Percentiles rank a stretch among this genome's conserved stretches.
Evolutionary conservation across 1,140 invertebrate genomes (phyloP).

Genomic region (Hestina assimilis): DNA sequence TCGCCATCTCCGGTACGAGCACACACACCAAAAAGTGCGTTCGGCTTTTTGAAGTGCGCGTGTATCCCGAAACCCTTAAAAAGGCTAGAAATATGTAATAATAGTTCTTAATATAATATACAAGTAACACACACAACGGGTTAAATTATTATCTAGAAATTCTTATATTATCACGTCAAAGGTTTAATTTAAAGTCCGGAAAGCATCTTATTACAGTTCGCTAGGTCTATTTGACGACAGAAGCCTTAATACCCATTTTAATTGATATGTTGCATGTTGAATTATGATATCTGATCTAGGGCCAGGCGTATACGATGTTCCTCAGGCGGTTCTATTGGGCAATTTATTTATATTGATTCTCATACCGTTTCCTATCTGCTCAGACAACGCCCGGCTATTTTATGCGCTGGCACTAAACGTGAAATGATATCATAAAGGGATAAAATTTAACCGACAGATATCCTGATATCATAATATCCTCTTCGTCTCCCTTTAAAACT

Average conservation of each 20-base stretch:
- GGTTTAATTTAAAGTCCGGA: not conserved
- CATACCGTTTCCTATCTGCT: conserved; percentile 62
- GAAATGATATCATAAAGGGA: conserved; percentile 55
- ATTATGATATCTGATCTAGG: conserved; percentile 61
- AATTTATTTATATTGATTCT: conserved; percentile 75
- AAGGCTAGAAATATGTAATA: too few relatives aligned
- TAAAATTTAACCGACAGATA: conserved; percentile 46
- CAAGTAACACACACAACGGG: too few relatives aligned
- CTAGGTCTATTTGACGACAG: conserved; percentile 16
- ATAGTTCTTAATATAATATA: too few relatives aligned
- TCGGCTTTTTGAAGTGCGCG: too few relatives aligned
- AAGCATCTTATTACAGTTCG: not conserved
- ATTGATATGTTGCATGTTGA: conserved; percentile 72
- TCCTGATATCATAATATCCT: conserved; percentile 42
- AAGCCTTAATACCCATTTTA: conserved; percentile 63
- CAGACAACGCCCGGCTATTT: conserved; percentile 61
- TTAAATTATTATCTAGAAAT: too few relatives aligned
- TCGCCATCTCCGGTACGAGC: too few relatives aligned
- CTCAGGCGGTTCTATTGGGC: conserved; percentile 63
- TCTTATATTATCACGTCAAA: not conserved
- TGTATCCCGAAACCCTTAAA: too few relatives aligned
- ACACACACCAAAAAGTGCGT: too few relatives aligned
- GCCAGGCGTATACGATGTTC: conserved; percentile 46
- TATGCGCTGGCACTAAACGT: conserved; percentile 54
- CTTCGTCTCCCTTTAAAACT: too few relatives aligned